phyloP scores from a whole-genome alignment of 2,113 vertebrate species.

The Haplochromis vanheusdeni region DNA sequence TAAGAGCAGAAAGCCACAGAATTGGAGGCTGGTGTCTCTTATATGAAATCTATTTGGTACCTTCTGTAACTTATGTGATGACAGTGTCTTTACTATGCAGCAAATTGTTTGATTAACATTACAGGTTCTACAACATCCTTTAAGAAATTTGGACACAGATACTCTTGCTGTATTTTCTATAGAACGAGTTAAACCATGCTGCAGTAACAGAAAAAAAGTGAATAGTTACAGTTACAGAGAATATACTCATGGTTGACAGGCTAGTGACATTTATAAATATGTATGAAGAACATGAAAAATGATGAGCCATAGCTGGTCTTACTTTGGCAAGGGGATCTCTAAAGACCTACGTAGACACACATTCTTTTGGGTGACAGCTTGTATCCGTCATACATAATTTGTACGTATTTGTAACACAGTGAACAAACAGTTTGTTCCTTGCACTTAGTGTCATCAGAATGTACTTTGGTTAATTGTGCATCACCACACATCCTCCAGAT shows the following conservation, averaged over 20 bases:
- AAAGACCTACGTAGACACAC: not conserved
- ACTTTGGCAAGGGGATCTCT: not conserved
- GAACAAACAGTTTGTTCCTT: not conserved
- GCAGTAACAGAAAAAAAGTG: not conserved
- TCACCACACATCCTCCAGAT: not conserved
- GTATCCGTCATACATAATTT: constrained; percentile 13
- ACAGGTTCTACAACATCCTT: not conserved
- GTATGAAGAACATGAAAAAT: not conserved
- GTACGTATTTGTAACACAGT: not conserved
- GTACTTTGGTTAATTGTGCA: not conserved
- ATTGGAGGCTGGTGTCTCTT: not conserved
- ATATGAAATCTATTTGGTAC: not conserved
- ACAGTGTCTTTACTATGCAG: not conserved
- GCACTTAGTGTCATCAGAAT: not conserved
- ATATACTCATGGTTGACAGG: not conserved
- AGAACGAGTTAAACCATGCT: not conserved
- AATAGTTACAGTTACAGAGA: not conserved
- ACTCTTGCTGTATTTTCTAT: not conserved
- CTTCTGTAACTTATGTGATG: not conserved
- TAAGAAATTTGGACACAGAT: not conserved
- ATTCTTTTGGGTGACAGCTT: not conserved
- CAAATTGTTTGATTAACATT: not conserved
- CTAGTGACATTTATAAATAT: not conserved
- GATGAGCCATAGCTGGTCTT: not conserved
- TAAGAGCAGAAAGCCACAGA: not conserved